Percentiles rank a stretch among this genome's conserved stretches.
These are phyloP conservation scores for Gephyroberyx darwinii DNA, from an alignment of 2,797 vertebrate genomes.

Conservation along the genomic window DNA sequence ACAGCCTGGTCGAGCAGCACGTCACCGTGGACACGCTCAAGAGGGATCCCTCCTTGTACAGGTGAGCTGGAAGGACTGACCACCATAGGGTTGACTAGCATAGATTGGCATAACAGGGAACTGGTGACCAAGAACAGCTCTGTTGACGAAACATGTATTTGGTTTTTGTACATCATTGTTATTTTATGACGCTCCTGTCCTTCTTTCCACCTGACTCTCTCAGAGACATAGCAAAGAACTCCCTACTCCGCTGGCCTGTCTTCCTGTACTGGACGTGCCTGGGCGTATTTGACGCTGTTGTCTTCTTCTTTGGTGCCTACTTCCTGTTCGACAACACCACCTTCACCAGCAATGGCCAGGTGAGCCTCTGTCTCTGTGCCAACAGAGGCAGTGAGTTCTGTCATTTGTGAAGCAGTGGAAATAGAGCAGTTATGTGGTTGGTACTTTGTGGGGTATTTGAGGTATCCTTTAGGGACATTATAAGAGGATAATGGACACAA, in stretches of 20 bases:
- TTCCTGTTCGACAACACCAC: slow-evolving; percentile 95
- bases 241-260: slow-evolving; percentile 91
- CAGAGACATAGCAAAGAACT: slow-evolving; percentile 96
- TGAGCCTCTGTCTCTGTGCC: slow-evolving; percentile 52
- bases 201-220: not conserved
- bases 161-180: not conserved
- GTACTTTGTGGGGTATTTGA: slow-evolving; percentile 31
- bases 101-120: not conserved
- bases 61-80: slow-evolving; percentile 72
- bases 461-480: slow-evolving; percentile 26
- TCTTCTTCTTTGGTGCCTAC: slow-evolving; percentile 99
- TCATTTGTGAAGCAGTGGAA: not conserved
- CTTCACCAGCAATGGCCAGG: slow-evolving; percentile 93
- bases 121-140: not conserved
- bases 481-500: slow-evolving; percentile 38
- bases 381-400: not conserved
- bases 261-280: slow-evolving; percentile 98
- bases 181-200: not conserved
- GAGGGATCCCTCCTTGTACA: slow-evolving; percentile 92
- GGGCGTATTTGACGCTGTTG: slow-evolving; percentile 92
- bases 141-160: not conserved
- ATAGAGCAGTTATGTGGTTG: not conserved
- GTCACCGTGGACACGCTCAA: slow-evolving; percentile 90
- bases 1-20: slow-evolving; percentile 95
- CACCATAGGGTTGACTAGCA: not conserved